Percentiles rank a stretch among this genome's conserved stretches.
Conservation (phyloP, 2,113 vertebrate genomes). For the Baryphthengus martii region DNA sequence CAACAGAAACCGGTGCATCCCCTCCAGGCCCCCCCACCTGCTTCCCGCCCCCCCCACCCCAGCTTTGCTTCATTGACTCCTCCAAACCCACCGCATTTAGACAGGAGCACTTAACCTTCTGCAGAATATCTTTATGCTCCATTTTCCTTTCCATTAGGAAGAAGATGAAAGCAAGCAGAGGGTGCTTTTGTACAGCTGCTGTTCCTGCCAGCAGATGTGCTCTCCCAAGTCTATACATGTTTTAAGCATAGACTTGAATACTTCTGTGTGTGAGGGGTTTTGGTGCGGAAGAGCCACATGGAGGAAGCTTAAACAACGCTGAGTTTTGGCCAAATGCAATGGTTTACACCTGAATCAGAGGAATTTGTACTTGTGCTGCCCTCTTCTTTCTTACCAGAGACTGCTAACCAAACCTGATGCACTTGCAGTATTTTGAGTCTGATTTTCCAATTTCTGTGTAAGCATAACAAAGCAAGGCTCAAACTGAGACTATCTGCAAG, state of each 20-base stretch:
- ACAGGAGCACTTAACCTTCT: constrained; percentile 74
- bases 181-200: constrained; percentile 40
- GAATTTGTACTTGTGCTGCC: not conserved
- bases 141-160: constrained; percentile 74
- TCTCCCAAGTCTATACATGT: not conserved
- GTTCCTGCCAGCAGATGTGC: constrained; percentile 9
- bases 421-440: not conserved
- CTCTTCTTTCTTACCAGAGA: not conserved
- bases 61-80: constrained; percentile 39
- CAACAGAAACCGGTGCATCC: not conserved
- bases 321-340: not conserved
- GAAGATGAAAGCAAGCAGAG: constrained; percentile 65
- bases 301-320: not conserved
- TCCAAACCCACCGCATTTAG: constrained; percentile 13
- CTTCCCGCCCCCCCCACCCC: not conserved
- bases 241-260: not conserved
- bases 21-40: not conserved
- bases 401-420: not conserved
- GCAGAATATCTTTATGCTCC: constrained; percentile 70
- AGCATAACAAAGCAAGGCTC: not conserved
- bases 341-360: not conserved
- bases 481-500: not conserved
- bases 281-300: not conserved
- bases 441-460: not conserved
- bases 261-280: not conserved